A percentile compares a stretch with the other conserved stretches of the same genome.
Evolutionary conservation across 2,888 invertebrate species (phyloP).

Genomic region (Melanotus villosus): DNA sequence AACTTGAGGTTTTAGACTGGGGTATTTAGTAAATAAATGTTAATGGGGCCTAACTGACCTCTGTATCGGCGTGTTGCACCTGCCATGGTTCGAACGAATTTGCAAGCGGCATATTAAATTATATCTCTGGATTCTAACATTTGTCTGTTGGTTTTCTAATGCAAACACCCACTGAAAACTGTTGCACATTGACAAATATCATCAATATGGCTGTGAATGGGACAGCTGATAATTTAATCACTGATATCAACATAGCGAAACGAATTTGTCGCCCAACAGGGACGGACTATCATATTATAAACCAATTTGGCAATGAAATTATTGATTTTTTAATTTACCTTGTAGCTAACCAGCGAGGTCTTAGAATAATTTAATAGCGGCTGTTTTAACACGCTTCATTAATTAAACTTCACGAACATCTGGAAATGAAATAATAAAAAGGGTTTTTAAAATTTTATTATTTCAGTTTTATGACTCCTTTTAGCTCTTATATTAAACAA

Average conservation of each 20-base stretch:
- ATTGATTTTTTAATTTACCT: too few species aligned
- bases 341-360: too few species aligned
- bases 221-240: slow-evolving; percentile 38
- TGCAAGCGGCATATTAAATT: slow-evolving; percentile 80
- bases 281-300: too few species aligned
- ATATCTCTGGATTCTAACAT: slow-evolving; percentile 37
- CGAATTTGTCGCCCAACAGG: neutral
- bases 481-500: too few species aligned
- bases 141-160: slow-evolving; percentile 26
- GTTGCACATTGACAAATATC: slow-evolving; percentile 44
- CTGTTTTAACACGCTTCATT: too few species aligned
- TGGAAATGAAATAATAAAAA: too few species aligned
- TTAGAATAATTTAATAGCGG: too few species aligned
- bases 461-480: too few species aligned
- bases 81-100: slow-evolving; percentile 86
- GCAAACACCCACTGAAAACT: slow-evolving; percentile 44
- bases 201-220: slow-evolving; percentile 41
- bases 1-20: slow-evolving; percentile 55
- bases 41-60: slow-evolving; percentile 70
- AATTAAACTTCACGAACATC: too few species aligned
- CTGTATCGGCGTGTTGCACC: slow-evolving; percentile 82
- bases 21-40: slow-evolving; percentile 49
- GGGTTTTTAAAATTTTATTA: too few species aligned
- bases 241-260: slow-evolving; percentile 17
- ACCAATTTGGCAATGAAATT: too few species aligned